Evolutionary conservation across 2,113 vertebrate genomes (phyloP).

Genomic region (Pedetes capensis): DNA sequence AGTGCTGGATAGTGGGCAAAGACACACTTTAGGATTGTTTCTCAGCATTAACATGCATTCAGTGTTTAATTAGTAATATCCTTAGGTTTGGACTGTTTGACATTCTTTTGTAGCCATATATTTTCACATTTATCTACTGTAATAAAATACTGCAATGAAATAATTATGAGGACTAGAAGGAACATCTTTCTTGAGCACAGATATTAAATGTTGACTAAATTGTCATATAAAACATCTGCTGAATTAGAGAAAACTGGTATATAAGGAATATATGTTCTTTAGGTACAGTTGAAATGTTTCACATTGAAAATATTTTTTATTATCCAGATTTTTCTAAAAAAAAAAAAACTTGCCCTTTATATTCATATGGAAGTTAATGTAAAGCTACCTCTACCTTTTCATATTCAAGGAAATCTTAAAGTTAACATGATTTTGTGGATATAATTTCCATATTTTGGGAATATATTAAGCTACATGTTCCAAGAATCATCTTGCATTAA

Average conservation of each 20-base stretch:
- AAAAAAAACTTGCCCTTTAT: neutral
- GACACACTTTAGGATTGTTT: neutral
- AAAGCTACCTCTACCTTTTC: neutral
- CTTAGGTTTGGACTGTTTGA: constrained; percentile 16
- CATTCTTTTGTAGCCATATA: constrained; percentile 42
- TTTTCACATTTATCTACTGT: constrained; percentile 1
- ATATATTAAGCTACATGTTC: neutral
- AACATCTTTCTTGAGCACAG: neutral
- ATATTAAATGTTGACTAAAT: neutral
- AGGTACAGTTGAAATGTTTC: neutral
- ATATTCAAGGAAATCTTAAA: neutral
- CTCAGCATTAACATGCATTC: constrained; percentile 32
- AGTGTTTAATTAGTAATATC: constrained; percentile 63
- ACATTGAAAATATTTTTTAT: neutral
- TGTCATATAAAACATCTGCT: neutral
- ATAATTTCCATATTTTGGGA: neutral
- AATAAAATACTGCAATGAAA: neutral
- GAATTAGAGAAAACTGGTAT: neutral
- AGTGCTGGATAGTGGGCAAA: neutral
- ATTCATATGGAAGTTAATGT: neutral
- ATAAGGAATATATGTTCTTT: neutral
- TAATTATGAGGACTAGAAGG: neutral
- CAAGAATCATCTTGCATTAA: neutral
- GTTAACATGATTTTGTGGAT: neutral
- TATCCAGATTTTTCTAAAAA: neutral